Evolutionary conservation across 2,113 vertebrate species (phyloP).

Genomic region (Morphnarchus princeps): DNA sequence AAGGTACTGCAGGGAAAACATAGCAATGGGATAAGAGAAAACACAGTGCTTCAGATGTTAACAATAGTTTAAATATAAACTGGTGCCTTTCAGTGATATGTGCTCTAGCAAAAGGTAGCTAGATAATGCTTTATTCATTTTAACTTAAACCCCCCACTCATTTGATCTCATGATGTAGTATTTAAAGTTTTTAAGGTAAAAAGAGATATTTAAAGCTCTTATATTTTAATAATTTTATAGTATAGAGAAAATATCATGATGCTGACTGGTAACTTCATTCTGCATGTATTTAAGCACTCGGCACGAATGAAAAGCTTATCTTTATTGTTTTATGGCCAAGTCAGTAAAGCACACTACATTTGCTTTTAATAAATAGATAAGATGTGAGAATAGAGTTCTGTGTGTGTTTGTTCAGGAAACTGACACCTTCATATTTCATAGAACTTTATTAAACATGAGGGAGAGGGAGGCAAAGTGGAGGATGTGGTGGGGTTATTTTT

Average conservation of each 20-base stretch:
- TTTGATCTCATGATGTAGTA: not conserved
- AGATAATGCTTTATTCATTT: not conserved
- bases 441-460: not conserved
- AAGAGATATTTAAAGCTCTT: not conserved
- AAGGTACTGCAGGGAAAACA: not conserved
- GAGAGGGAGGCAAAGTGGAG: not conserved
- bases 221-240: not conserved
- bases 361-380: not conserved
- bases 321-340: not conserved
- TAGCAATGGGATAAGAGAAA: not conserved
- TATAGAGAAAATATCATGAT: not conserved
- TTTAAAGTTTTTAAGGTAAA: not conserved
- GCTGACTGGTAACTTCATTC: not conserved
- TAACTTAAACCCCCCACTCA: not conserved
- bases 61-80: not conserved
- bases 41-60: not conserved
- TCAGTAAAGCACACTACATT: not conserved
- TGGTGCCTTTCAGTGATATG: not conserved
- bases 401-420: not conserved
- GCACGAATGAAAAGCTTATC: not conserved
- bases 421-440: rapidly evolving
- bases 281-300: not conserved
- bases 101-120: not conserved
- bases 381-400: not conserved
- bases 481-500: not conserved